Base-by-base conservation (phyloP, 1,140 invertebrate species). In the Lepidostoma basale region DNA sequence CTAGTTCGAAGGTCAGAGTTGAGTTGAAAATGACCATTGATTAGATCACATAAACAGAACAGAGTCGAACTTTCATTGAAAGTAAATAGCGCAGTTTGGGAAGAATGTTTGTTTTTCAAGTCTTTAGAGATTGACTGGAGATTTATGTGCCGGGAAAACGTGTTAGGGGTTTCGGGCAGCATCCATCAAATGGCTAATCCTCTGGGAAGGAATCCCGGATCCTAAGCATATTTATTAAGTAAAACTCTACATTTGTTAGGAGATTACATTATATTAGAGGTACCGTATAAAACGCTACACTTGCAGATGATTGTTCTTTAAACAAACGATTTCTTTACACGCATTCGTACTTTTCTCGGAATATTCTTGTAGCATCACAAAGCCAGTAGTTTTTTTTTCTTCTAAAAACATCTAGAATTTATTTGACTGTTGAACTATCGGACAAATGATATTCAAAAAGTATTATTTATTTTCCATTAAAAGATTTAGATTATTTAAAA, bases 131-230 rank as follows among this genome's bases (percentile, higher is more conserved):
- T 9, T 49, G 45, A 25, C 44, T 23, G 12, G 12, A n/a, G 22
- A 49, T 49, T 49, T 49, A 49, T 49, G 3, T 49, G 23, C 18
- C 0, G 45, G 22, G 45, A 49, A 49, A 49, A 49, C 9, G 45
- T 23, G 45, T 18, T 49, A 49, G 18, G 45, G n/a, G 45, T 49
- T 49, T 49, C 20, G 8, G 22, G 22, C 20, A 1, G 22, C 12
- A 49, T 49, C 45, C 45, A 23, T 49, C 45, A 49, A 49, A 49
- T 49, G 45, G 45, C 3, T 49, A 49, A 49, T 49, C 45, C 45
- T 49, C 20, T 12, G 45, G 45, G 20, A 49, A 23, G 33, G 5
- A 49, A 22, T 8, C 45, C 18, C 18, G 45, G 23, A 49, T 3
- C 18, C 45, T 49, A 49, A 49, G n/a, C 22, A 49, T 23, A 49